Conservation (phyloP, 2,888 invertebrate species). For the Lamproptera curius region DNA sequence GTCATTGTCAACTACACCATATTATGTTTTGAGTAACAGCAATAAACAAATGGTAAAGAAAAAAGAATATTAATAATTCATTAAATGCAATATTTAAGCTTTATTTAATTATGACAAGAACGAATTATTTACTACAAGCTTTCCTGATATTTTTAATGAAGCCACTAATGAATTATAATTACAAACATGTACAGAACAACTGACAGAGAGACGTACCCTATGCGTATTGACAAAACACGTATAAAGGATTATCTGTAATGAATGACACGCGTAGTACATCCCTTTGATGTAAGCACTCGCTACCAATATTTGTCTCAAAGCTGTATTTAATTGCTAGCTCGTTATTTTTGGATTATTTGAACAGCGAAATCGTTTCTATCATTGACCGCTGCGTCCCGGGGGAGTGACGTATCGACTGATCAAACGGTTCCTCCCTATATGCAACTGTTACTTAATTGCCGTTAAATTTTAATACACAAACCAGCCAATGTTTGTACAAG, state of each 20-base stretch:
- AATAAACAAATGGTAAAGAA: too few relatives aligned
- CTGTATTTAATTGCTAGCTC: constrained; percentile 73
- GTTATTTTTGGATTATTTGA: constrained; percentile 77
- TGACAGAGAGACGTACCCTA: constrained; percentile 6
- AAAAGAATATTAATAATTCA: too few relatives aligned
- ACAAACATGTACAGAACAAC: too few relatives aligned
- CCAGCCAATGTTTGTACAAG: constrained; percentile 1
- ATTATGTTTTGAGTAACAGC: too few relatives aligned
- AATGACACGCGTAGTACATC: constrained; percentile 41
- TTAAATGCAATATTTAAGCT: too few relatives aligned
- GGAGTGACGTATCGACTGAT: constrained; percentile 39
- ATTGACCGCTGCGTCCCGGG: constrained; percentile 34
- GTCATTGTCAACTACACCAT: too few relatives aligned
- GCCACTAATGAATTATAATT: neutral
- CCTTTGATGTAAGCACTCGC: constrained; percentile 60
- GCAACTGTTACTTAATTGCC: constrained; percentile 55
- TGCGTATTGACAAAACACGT: constrained; percentile 14
- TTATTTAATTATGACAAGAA: too few relatives aligned
- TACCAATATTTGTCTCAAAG: constrained; percentile 60
- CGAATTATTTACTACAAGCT: too few relatives aligned
- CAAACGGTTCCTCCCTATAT: constrained; percentile 52
- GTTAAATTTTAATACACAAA: constrained; percentile 35
- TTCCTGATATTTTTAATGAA: too few relatives aligned
- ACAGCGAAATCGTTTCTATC: constrained; percentile 52
- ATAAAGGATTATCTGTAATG: constrained; percentile 35